Conservation (phyloP, 1,140 invertebrate species). For the Nebria ingens region DNA sequence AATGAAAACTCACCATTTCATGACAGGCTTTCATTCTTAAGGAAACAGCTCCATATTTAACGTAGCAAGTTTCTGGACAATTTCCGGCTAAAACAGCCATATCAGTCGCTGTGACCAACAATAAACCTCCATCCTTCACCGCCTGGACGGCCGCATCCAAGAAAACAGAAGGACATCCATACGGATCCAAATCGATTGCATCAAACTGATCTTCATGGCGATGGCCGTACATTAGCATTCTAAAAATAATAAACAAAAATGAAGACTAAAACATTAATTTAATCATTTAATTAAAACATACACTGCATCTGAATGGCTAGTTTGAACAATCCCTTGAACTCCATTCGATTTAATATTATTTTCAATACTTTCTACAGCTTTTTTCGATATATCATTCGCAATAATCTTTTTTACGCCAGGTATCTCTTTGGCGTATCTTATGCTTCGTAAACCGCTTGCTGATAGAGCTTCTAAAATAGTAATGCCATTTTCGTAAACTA, state of each 20-base stretch:
- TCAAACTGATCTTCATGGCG: slow-evolving; percentile 65
- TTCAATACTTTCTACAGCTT: slow-evolving; percentile 79
- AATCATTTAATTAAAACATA: slow-evolving; percentile 35
- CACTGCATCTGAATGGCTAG: slow-evolving; percentile 73
- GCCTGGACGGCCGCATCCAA: slow-evolving; percentile 85
- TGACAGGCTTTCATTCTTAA: slow-evolving; percentile 83
- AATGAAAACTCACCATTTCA: slow-evolving; percentile 77
- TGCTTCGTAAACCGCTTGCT: slow-evolving; percentile 88
- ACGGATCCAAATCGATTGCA: slow-evolving; percentile 94
- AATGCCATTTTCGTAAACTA: slow-evolving; percentile 44
- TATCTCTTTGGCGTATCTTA: slow-evolving; percentile 94
- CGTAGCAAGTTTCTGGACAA: slow-evolving; percentile 78
- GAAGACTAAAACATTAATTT: slow-evolving; percentile 4
- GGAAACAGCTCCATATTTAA: slow-evolving; percentile 90
- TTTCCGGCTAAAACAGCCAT: slow-evolving; percentile 96
- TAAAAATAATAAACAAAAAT: slow-evolving; percentile 35
- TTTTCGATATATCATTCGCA: slow-evolving; percentile 88
- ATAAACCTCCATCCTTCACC: slow-evolving; percentile 62
- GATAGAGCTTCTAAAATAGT: slow-evolving; percentile 87
- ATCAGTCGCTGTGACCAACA: slow-evolving; percentile 97
- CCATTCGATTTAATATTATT: slow-evolving; percentile 72
- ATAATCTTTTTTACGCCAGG: slow-evolving; percentile 69
- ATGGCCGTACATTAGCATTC: slow-evolving; percentile 75
- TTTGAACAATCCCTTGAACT: slow-evolving; percentile 60
- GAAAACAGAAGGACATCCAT: slow-evolving; percentile 90